phyloP scores from a whole-genome alignment of 1,140 invertebrate species.

The Limonius californicus region DNA sequence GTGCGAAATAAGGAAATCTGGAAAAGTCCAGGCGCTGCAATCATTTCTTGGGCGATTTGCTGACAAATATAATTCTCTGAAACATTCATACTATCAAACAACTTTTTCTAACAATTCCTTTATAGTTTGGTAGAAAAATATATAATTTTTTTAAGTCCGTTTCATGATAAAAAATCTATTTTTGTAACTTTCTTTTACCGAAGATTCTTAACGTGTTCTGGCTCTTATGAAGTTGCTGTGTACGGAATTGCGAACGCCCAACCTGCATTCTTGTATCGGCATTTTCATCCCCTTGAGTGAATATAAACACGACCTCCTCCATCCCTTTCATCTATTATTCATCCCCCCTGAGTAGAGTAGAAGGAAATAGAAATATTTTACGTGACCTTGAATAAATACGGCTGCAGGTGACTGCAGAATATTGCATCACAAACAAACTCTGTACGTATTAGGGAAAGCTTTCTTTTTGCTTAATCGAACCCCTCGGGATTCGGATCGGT shows the following conservation, averaged over 20 bases:
- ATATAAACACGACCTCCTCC: slow-evolving; percentile 4
- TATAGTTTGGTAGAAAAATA: too few species aligned
- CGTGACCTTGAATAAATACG: slow-evolving; percentile 3
- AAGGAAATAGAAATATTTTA: slow-evolving; percentile 5
- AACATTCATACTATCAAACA: too few species aligned
- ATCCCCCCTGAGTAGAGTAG: slow-evolving; percentile 1
- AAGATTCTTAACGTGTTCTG: too few species aligned
- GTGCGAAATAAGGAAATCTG: not conserved
- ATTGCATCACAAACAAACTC: not conserved
- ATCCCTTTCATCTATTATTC: slow-evolving; percentile 11
- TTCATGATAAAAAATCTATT: too few species aligned
- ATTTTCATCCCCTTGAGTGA: slow-evolving; percentile 9
- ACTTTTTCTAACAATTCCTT: too few species aligned
- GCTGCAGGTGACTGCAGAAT: not conserved
- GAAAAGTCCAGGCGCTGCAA: not conserved
- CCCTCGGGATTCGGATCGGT: too few species aligned
- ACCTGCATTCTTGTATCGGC: slow-evolving; percentile 5
- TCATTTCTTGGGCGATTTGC: not conserved
- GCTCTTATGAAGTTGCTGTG: not conserved
- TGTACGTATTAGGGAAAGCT: too few species aligned
- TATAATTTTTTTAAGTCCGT: too few species aligned
- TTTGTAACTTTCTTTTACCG: too few species aligned
- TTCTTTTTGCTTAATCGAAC: too few species aligned
- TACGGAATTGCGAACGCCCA: not conserved
- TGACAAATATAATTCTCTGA: too few species aligned